Base-by-base conservation (phyloP, 2,113 vertebrate genomes). In the Azemiops feae region DNA sequence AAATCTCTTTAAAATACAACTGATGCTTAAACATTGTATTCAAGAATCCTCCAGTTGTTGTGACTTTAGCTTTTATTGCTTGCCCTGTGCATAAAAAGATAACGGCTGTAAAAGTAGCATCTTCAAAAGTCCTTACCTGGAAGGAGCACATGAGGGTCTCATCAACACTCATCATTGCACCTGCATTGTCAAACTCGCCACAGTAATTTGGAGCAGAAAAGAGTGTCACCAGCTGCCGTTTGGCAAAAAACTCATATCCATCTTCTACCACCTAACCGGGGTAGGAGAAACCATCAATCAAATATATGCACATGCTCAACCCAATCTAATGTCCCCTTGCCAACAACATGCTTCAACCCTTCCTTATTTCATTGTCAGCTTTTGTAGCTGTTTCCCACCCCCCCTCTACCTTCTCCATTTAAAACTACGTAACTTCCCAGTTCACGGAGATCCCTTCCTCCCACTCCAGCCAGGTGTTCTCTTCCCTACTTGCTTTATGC, bases 61-160 rank as follows among this genome's bases (percentile, higher is more conserved):
- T 12, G 16, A 30, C 43, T 23, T 50, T 4, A 25, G 22, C 85
- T 74, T 50, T 50, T 27, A 30, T 27, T 30, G 10, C 50, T 23
- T 55, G 34, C n/a, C n/a, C 0, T 39, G 10, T n/a, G n/a, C 1
- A 1, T 11, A 39, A 22, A 55, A 74, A 39, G 45, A 23, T 8
- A 5, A 2, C 27, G 14, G 23, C 22, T 39, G 47, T 34, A 81
- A 81, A 43, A 81, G 85, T 6, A 25, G 1, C 43, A 34, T 25
- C 9, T 52, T 12, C 2, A 10, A 94, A 34, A 7, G 27, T 25
- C 4, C 89, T 94, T 92, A 99, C 99, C 98, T 99, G 99, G 97
- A 99, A 99, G 25, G 99, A 99, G 93, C 99, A 99, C 99, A 99
- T 99, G 52, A 99, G 98, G 0, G 99, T 99, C 95, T 99, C 99